phyloP scores from a whole-genome alignment of 2,797 vertebrate species.

The Tadarida brasiliensis region DNA sequence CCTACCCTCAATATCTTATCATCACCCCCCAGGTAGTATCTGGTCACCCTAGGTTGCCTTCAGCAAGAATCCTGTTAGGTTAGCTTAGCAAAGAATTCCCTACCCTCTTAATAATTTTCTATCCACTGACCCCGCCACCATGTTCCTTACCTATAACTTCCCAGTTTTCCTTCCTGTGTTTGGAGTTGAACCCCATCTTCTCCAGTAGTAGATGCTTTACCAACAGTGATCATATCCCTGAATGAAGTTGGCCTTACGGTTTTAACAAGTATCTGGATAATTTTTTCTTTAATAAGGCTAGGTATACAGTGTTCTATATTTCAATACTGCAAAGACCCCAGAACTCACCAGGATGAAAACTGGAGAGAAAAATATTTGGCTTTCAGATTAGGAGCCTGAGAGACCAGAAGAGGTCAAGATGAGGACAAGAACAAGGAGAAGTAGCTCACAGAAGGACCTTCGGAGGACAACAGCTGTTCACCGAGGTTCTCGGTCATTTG shows the following conservation, averaged over 20 bases:
- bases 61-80: background rate
- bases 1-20: background rate
- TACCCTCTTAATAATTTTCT: background rate
- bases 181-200: background rate
- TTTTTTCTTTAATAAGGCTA: background rate
- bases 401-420: background rate
- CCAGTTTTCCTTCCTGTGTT: background rate
- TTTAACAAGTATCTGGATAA: background rate
- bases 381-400: background rate
- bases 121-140: background rate
- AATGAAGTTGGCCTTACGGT: background rate
- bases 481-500: background rate
- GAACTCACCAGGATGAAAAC: background rate
- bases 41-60: background rate
- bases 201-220: background rate
- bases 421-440: background rate
- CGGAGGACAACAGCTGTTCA: background rate
- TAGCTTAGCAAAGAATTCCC: background rate
- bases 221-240: background rate
- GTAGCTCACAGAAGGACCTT: background rate
- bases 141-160: background rate
- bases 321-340: background rate
- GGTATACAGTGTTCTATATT: background rate
- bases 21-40: background rate
- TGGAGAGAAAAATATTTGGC: background rate